Evolutionary conservation across 30 jellyfish, hydroid and myxozoan genomes (phyloP), one percentile per base, ranked within the genome.

Genomic region (Chrysaora quinquecirrha): DNA sequence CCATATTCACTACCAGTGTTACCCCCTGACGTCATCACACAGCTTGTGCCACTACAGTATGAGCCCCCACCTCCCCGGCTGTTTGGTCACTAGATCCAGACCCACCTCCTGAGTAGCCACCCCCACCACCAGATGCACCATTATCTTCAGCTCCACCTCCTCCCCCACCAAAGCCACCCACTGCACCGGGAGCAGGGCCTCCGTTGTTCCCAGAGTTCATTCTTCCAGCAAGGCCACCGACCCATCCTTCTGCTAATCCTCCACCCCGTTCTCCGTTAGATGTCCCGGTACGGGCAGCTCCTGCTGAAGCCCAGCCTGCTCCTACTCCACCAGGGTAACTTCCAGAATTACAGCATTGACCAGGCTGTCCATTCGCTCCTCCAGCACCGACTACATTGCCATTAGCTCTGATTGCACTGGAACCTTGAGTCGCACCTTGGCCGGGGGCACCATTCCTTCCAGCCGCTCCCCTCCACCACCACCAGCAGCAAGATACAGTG

Each of bases 51-150:
- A 1, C 66, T 10, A 52, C 90, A 80, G 25, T 6, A 80, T 29
- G 90, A 80, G 9, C 90, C 90, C 24, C 90, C 90, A n/a, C 90
- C 90, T 6, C 90, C 1, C 90, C 90, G 1, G 90, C 90, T 21
- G 46, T 64, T 30, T 80, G 46, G 0, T 60, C 1, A 48, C 30
- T 16, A 0, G 47, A 19, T 22, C 90, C 90, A 28, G 77, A 20
- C 2, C 90, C 90, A 6, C 90, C 90, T 1, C 90, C 90, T 1
- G 90, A 80, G 71, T 80, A 80, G 14, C 90, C 90, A n/a, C 90
- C 90, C 2, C 90, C 90, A 46, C 60, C 90, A 19, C 90, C 90
- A 11, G 90, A 80, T 27, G 90, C 90, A 24, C 90, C 90, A 56
- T 66, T 66, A 22, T 80, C 90, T 32, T 80, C 90, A 64, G 78